Percentiles rank a stretch among this genome's conserved stretches.
These are phyloP conservation scores for Thyatira batis DNA, from an alignment of 2,888 invertebrate genomes.

Conservation along the genomic window DNA sequence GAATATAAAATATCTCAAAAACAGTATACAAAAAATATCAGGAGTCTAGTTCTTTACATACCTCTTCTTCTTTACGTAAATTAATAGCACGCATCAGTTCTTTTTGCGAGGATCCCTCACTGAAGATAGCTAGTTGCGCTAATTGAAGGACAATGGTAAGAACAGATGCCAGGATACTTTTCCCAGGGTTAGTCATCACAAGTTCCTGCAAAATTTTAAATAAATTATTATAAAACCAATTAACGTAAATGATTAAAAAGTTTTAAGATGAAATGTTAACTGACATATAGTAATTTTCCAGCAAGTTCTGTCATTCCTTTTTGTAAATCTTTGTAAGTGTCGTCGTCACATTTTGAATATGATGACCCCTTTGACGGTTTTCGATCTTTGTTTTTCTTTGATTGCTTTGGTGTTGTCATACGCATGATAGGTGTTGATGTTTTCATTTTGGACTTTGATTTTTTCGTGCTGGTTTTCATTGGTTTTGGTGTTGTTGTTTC, in stretches of 20 bases:
- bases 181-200: slow-evolving; percentile 5
- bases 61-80: slow-evolving; percentile 17
- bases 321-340: not conserved
- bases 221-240: not conserved
- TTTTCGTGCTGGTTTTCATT: not conserved
- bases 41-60: slow-evolving; percentile 13
- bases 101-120: slow-evolving; percentile 1
- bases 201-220: slow-evolving; percentile 13
- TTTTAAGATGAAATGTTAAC: not conserved
- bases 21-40: too few relatives aligned
- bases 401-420: not conserved
- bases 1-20: too few relatives aligned
- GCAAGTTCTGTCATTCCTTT: slow-evolving; percentile 4
- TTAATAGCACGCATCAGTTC: slow-evolving; percentile 16
- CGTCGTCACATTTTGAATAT: not conserved
- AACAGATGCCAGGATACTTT: slow-evolving; percentile 16
- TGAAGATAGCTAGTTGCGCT: slow-evolving; percentile 6
- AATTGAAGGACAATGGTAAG: slow-evolving; percentile 13
- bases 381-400: not conserved
- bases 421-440: not conserved
- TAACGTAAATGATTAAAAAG: not conserved
- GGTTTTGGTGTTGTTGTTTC: not conserved
- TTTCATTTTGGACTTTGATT: not conserved
- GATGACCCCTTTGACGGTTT: not conserved
- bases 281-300: slow-evolving; percentile 10